These are phyloP conservation scores for Eudemis profundana DNA, from an alignment of 2,888 invertebrate genomes.

Conservation along the genomic window DNA sequence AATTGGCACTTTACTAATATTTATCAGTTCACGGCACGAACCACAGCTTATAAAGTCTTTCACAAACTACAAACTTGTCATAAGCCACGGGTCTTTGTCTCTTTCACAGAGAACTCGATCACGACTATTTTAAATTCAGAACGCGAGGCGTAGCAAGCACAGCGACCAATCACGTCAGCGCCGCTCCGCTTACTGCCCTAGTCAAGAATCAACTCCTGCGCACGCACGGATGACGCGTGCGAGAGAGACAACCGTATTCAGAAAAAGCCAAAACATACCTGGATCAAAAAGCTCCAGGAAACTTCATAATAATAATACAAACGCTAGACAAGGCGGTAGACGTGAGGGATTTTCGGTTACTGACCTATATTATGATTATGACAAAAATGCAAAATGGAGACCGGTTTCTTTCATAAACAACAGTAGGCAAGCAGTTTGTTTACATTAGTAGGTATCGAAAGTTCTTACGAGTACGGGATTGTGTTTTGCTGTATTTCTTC, in stretches of 20 bases:
- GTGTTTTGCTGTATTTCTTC: too few relatives aligned
- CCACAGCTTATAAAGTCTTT: constrained; percentile 44
- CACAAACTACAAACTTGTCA: constrained; percentile 60
- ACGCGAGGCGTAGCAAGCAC: constrained; percentile 60
- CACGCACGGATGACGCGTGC: constrained; percentile 67
- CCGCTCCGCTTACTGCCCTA: constrained; percentile 79
- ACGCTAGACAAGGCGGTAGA: constrained; percentile 63
- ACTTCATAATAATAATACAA: constrained; percentile 52
- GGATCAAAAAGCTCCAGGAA: constrained; percentile 74
- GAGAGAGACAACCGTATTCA: constrained; percentile 59
- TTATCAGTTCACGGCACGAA: constrained; percentile 45
- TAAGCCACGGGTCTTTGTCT: constrained; percentile 65
- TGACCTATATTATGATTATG: constrained; percentile 27
- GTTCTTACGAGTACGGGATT: neutral
- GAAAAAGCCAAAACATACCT: constrained; percentile 69
- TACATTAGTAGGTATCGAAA: neutral
- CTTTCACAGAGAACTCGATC: constrained; percentile 66
- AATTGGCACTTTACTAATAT: constrained; percentile 53
- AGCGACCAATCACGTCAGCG: constrained; percentile 77
- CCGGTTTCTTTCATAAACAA: constrained; percentile 10
- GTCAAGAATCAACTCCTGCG: constrained; percentile 77
- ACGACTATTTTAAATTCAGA: constrained; percentile 72
- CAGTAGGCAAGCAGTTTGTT: neutral
- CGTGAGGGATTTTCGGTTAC: constrained; percentile 41
- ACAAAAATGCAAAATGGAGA: constrained; percentile 22